These are phyloP conservation scores for Danio jaintianensis DNA, from an alignment of 2,797 vertebrate genomes.

Conservation along the genomic window DNA sequence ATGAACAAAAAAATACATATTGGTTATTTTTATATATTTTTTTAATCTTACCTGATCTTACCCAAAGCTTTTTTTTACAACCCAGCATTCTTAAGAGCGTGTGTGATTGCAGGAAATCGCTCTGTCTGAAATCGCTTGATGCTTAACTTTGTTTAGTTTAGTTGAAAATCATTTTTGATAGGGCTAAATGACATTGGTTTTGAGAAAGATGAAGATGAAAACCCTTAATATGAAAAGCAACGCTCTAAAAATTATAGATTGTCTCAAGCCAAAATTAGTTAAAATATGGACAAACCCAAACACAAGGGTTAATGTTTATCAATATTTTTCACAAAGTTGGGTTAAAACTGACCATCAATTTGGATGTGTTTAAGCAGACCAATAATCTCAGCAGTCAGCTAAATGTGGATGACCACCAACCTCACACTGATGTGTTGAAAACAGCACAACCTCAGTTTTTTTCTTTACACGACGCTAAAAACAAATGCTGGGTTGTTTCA, in stretches of 20 bases:
- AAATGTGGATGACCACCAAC: neutral
- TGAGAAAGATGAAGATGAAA: constrained; percentile 87
- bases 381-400: neutral
- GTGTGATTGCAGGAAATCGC: neutral
- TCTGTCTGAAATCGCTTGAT: neutral
- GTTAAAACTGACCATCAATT: no score
- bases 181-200: constrained; percentile 84
- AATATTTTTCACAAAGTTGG: no score
- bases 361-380: neutral
- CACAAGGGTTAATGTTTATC: no score
- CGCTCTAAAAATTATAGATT: no score
- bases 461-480: neutral
- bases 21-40: no score
- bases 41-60: no score
- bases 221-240: constrained; percentile 83
- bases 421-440: neutral
- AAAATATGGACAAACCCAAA: no score
- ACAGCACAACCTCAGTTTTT: neutral
- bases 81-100: no score
- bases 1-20: no score
- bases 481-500: no score
- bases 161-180: neutral
- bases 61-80: no score
- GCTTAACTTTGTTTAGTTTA: neutral
- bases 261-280: no score